Evolutionary conservation across 1,140 invertebrate species (phyloP), one percentile per base, ranked within the genome.

Genomic region (roundworm (Caenorhabditis elegans)): DNA sequence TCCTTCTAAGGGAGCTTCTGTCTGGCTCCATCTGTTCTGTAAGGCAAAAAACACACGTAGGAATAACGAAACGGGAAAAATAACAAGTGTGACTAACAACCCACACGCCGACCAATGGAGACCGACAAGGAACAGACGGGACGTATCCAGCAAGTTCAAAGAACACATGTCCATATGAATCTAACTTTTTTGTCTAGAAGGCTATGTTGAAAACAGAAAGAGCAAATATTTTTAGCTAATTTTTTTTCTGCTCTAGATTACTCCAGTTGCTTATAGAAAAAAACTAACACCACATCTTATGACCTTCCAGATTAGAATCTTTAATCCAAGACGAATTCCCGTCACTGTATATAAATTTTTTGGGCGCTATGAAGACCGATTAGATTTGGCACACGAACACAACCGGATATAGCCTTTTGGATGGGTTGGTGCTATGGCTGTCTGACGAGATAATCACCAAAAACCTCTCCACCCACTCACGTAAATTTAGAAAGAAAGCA

Each of bases 61-160:
- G 28, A 31, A 60, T 60, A 60, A 60, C 53, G 26, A 34, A 60
- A 49, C 3, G 28, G 24, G 22, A 31, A 34, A 60, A 60, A 60
- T 60, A 60, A 60, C 53, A 60, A 60, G 60, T 70, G 60, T 39
- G 60, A 70, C 60, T 70, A 70, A 39, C 60, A 70, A 24, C 60
- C 34, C 60, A 11, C 22, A 10, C 60, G 26, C 4, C 26, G 39
- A 15, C 53, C 22, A 53, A 3, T 26, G 11, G 31, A 34, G 26
- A 22, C 2, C 60, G 53, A n/a, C 60, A 43, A 70, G 0, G 4
- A 34, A 10, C 31, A n/a, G 19, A 43, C 34, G 34, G 51, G 53
- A 60, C 53, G 31, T 53, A 10, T 10, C 15, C 8, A 22, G 3
- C 60, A 22, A 60, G 53, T 43, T 70, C 60, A 70, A 26, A 70